Evolutionary conservation across 2,797 vertebrate genomes (phyloP), one percentile per base, ranked within the genome.

Genomic region (Pseudomugil gertrudae): DNA sequence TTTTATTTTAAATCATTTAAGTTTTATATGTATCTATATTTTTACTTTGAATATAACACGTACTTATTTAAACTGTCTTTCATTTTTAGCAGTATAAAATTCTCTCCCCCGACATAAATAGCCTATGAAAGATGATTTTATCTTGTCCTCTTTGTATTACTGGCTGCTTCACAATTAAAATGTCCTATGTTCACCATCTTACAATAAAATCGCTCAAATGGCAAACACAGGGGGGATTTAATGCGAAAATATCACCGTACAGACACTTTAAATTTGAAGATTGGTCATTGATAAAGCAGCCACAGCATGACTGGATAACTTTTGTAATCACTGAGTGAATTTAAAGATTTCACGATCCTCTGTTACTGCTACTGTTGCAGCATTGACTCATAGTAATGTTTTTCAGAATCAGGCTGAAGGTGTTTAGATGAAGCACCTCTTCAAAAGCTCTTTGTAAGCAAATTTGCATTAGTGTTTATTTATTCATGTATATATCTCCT

Each of bases 401-500:
- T 50, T 5, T 6, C 9, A 24, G 13, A 23, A 50, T 24, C 23
- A 26, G 23, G 4, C 47, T 47, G 9, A 23, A 47, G 45, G 8
- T 23, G n/a, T 9, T 43, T 43, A n/a, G 40, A 43, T 43, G 40
- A 8, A 47, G 43, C 43, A 47, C 43, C 47, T 50, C 23, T 50
- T 26, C 9, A 58, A 21, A 26, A 32, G 38, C 23, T 43, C 35
- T 24, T 21, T 52, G 35, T 48, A n/a, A 32, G 48, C 17, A 36
- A 55, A 45, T 53, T 43, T 45, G 29, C 45, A 57, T 21, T 24
- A 23, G n/a, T 54, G 53, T 45, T 75, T 35, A 50, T 74, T 72
- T 52, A 80, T 77, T 76, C 15, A 72, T 57, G 59, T 1, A 13
- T 4, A 17, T 51, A 4, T 0, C 38, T 57, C 23, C 57, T 54